Conservation (phyloP, 2,113 vertebrate genomes). For the Epinephelus cyanopodus region DNA sequence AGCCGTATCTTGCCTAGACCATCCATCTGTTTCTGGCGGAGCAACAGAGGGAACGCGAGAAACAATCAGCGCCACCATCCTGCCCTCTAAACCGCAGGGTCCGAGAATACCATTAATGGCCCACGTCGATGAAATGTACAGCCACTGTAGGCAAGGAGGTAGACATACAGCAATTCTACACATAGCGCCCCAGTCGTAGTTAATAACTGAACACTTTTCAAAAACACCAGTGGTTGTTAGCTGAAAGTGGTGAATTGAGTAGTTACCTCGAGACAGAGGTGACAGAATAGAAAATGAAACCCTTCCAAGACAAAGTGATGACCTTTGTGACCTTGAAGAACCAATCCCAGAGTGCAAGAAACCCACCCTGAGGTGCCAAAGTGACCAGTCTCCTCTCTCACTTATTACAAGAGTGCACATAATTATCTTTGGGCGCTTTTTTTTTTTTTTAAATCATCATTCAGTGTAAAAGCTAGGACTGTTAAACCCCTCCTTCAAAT, state of each 20-base stretch:
- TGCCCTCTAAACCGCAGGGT: conserved; percentile 45
- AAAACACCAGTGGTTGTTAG: conserved; percentile 51
- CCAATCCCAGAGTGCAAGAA: conserved; percentile 55
- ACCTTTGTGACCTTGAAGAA: conserved; percentile 56
- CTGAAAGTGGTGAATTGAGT: conserved; percentile 49
- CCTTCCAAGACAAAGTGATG: conserved; percentile 43
- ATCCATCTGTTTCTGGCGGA: conserved; percentile 61
- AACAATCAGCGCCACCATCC: conserved; percentile 46
- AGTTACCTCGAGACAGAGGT: conserved; percentile 23
- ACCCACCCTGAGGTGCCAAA: conserved; percentile 67
- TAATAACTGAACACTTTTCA: conserved; percentile 46
- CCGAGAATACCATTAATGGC: conserved; percentile 40
- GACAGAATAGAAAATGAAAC: conserved; percentile 55
- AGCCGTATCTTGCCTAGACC: conserved; percentile 40
- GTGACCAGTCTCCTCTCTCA: conserved; percentile 65
- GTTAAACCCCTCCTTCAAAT: neutral
- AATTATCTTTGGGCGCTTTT: too few species aligned
- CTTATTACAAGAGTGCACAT: conserved; percentile 31
- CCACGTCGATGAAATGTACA: conserved; percentile 46
- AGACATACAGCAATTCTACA: conserved; percentile 23
- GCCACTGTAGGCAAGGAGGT: conserved; percentile 19
- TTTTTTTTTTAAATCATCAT: too few species aligned
- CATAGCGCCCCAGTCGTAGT: conserved; percentile 16
- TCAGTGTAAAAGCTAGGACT: conserved; percentile 3
- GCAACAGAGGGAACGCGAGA: conserved; percentile 40